phyloP scores from a whole-genome alignment of 2,113 vertebrate species.

The Lepus europaeus region DNA sequence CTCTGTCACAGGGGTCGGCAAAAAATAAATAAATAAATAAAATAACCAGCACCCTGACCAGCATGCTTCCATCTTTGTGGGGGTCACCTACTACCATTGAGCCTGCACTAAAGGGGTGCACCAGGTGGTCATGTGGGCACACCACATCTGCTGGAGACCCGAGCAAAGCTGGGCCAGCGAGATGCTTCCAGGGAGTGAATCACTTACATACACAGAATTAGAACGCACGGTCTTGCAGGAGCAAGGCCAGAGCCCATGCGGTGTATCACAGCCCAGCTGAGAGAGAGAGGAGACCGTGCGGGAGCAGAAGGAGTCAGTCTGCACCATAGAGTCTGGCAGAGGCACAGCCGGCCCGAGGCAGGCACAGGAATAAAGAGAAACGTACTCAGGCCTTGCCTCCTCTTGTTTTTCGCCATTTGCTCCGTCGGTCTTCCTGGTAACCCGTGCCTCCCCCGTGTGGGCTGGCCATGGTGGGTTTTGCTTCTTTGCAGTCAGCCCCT shows the following conservation, averaged over 20 bases:
- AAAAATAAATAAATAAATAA: not conserved
- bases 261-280: not conserved
- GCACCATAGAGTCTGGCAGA: not conserved
- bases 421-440: rapidly evolving
- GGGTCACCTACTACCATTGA: not conserved
- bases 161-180: not conserved
- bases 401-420: not conserved
- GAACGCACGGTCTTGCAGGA: not conserved
- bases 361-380: not conserved
- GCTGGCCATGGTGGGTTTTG: not conserved
- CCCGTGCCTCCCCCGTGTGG: not conserved
- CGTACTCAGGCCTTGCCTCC: not conserved
- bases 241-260: not conserved
- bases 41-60: not conserved
- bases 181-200: not conserved
- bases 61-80: not conserved
- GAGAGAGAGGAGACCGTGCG: not conserved
- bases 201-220: not conserved
- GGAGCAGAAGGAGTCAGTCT: not conserved
- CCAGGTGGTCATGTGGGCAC: not conserved
- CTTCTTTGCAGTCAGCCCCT: constrained; percentile 12
- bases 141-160: not conserved
- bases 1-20: not conserved
- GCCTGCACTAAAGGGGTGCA: not conserved
- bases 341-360: not conserved